Evolutionary conservation across 2,113 vertebrate species (phyloP).

Genomic region (Triplophysa tibetana): DNA sequence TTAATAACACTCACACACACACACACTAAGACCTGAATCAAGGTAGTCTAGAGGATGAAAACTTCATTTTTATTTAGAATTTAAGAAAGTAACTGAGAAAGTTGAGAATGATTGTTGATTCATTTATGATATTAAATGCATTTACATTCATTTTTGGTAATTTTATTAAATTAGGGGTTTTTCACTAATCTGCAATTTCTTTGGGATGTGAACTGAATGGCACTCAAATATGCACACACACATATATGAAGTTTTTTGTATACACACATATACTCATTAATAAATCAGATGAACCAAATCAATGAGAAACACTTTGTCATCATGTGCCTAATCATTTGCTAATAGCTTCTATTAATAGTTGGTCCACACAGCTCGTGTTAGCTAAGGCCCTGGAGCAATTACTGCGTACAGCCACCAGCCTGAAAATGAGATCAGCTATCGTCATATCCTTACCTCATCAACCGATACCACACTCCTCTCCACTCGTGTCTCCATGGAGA

Average conservation of each 20-base stretch:
- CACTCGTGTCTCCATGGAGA: constrained; percentile 12
- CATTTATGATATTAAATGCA: no score
- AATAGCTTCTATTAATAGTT: constrained; percentile 27
- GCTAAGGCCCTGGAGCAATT: constrained; percentile 17
- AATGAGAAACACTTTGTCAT: constrained; percentile 30
- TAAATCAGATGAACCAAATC: constrained; percentile 25
- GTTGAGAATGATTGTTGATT: no score
- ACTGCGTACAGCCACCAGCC: constrained; percentile 17
- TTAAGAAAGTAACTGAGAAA: no score
- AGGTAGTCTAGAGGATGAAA: no score
- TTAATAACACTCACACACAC: background rate
- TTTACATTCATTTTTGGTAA: no score
- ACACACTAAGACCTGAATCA: no score
- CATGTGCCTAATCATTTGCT: constrained; percentile 14
- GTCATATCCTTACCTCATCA: constrained; percentile 3
- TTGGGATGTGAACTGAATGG: no score
- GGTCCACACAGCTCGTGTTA: constrained; percentile 6
- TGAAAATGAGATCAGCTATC: constrained; percentile 3
- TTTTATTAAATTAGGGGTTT: no score
- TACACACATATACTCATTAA: constrained; percentile 5
- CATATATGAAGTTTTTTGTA: background rate
- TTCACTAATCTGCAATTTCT: no score
- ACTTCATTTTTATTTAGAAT: no score
- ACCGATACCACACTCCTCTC: constrained; percentile 8
- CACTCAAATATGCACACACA: background rate